Conservation (phyloP, 2,113 vertebrate genomes). For the Meriones unguiculatus region DNA sequence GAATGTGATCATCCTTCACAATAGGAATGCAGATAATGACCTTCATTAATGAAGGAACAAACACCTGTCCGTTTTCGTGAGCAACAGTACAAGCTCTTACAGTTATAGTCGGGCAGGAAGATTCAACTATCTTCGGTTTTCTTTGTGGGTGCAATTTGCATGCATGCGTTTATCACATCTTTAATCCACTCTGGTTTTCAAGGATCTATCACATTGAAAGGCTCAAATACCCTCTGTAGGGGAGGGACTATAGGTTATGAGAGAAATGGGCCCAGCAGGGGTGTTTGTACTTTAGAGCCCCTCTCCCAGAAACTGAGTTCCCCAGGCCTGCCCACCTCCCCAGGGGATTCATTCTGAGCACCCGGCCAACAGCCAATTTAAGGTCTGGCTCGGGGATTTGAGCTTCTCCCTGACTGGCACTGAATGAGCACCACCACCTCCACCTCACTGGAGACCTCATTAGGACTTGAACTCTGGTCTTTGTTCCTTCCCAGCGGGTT, state of each 20-base stretch:
- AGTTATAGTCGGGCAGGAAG: neutral
- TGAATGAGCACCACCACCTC: conserved; percentile 56
- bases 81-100: conserved; percentile 6
- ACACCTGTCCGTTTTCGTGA: conserved; percentile 6
- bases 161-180: conserved; percentile 56
- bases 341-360: conserved; percentile 35
- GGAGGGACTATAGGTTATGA: neutral
- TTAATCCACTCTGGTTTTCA: conserved; percentile 52
- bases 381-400: conserved; percentile 66
- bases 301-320: conserved; percentile 36
- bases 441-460: conserved; percentile 79
- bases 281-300: neutral
- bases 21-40: conserved; percentile 55
- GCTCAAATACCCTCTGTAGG: neutral
- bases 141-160: conserved; percentile 42
- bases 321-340: conserved; percentile 21
- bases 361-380: conserved; percentile 73
- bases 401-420: conserved; percentile 46
- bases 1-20: neutral
- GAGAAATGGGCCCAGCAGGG: neutral
- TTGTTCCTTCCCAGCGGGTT: conserved; percentile 71
- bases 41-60: conserved; percentile 33
- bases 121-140: conserved; percentile 29
- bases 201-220: conserved; percentile 14
- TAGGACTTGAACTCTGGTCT: conserved; percentile 80